Evolutionary conservation across 2,888 invertebrate genomes (phyloP), one percentile per base, ranked within the genome.

Genomic region (Lapara coniferarum): DNA sequence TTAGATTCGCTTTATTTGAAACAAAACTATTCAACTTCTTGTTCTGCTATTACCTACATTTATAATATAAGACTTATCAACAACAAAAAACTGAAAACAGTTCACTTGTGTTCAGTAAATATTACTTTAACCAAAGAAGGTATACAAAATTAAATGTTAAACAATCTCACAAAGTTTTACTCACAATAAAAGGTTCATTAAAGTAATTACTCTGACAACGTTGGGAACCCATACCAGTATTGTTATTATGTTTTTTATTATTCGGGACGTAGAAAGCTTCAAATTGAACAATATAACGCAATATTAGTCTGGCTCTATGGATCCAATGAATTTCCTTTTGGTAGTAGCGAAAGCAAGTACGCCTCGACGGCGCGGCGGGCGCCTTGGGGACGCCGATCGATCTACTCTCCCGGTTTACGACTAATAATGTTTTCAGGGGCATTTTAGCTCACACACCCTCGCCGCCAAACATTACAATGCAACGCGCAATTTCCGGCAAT

Each of bases 351-450:
- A 72, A 66, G 68, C 49, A 59, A 66, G 52, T 70, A 72, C 74
- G 79, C 75, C 79, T 75, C 79, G 80, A 68, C 79, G 77, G 70
- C 77, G 78, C 79, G 77, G 70, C 77, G 78, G 88, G 87, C 92
- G 90, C 89, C 90, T 78, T 74, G 74, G 79, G 82, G 91, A 85
- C 89, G 89, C 84, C 85, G 83, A 92, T 92, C 91, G 91, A 92
- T 92, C 87, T 85, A 71, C 78, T 83, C 86, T 82, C 82, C 74
- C 74, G 76, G 78, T 87, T 88, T 85, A 89, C 85, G 86, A 86
- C 83, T 85, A 85, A 87, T 87, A 85, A 86, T 83, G 80, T 84
- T 89, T 88, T 85, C 87, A 86, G 82, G 84, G 85, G 77, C 82
- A 81, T 81, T 81, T 77, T 77, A 37, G 14, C 58, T 16, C 19